A percentile compares a stretch with the other conserved stretches of the same genome.
phyloP scores from a whole-genome alignment of 2,113 vertebrate genomes.

The Hippocampus guttulatus region DNA sequence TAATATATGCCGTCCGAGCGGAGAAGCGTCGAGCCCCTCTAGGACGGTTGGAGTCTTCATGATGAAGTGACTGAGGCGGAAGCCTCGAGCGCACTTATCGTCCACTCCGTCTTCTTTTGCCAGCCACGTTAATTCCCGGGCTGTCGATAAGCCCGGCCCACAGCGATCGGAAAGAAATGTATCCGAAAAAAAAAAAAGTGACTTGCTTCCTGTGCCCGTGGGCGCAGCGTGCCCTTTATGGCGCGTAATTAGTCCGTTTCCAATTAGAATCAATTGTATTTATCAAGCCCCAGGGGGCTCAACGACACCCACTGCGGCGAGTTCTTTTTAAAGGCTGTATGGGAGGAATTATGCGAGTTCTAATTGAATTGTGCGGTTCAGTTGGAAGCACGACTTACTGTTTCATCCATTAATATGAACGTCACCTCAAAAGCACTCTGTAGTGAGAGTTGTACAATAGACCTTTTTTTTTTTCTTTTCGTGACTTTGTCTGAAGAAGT shows the following conservation, averaged over 20 bases:
- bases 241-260: conserved; percentile 4
- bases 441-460: conserved; percentile 17
- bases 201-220: conserved; percentile 9
- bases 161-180: conserved; percentile 38
- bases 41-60: conserved; percentile 35
- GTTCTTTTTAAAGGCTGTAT: conserved; percentile 8
- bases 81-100: conserved; percentile 49
- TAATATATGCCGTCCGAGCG: conserved; percentile 10
- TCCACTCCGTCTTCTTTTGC: conserved; percentile 52
- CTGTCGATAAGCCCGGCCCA: conserved; percentile 40
- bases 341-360: neutral
- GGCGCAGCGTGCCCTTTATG: conserved; percentile 19
- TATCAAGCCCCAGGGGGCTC: neutral
- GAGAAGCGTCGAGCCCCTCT: conserved; percentile 38
- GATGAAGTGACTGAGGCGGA: conserved; percentile 56
- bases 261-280: neutral
- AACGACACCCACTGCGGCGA: neutral
- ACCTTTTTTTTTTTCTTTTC: neutral
- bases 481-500: neutral
- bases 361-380: neutral
- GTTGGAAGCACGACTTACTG: neutral
- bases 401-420: neutral
- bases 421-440: conserved; percentile 11
- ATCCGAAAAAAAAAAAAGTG: neutral
- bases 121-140: conserved; percentile 31